Conservation (phyloP, 2,888 invertebrate species). For the Drosophila nigritarsus region DNA sequence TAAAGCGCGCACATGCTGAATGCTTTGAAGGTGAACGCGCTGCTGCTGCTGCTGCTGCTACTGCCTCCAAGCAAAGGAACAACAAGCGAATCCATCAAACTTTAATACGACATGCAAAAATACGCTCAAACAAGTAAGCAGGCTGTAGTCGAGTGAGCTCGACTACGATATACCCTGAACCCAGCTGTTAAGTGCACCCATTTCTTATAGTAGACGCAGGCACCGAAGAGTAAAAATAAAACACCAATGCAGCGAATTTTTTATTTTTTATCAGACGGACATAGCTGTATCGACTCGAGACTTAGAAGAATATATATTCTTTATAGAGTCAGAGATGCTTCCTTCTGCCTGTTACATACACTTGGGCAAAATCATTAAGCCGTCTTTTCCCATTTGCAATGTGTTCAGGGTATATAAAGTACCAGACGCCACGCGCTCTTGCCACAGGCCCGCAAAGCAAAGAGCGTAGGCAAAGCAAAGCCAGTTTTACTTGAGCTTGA, state of each 20-base stretch:
- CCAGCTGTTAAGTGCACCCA: not conserved
- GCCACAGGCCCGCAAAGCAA: slow-evolving; percentile 31
- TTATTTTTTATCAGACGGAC: not conserved
- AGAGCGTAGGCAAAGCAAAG: slow-evolving; percentile 8
- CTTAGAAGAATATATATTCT: not conserved
- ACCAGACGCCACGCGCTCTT: slow-evolving; percentile 55
- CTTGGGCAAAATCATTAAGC: not conserved
- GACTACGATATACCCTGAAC: not conserved
- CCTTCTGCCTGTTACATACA: not conserved
- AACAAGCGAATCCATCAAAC: slow-evolving; percentile 73
- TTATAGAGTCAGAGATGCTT: not conserved
- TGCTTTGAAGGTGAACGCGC: slow-evolving; percentile 70
- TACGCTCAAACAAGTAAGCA: slow-evolving; percentile 10
- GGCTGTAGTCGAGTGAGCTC: not conserved
- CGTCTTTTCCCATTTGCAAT: not conserved
- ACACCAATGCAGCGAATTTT: not conserved
- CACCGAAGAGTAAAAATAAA: not conserved
- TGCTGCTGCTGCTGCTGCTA: slow-evolving; percentile 20
- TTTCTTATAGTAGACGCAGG: not conserved
- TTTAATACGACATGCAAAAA: slow-evolving; percentile 32
- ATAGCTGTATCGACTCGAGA: not conserved
- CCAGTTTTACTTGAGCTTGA: slow-evolving; percentile 37
- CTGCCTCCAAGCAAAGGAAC: slow-evolving; percentile 39
- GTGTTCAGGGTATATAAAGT: slow-evolving; percentile 10
- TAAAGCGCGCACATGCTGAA: slow-evolving; percentile 38